Percentiles rank a stretch among this genome's conserved stretches.
phyloP scores from a whole-genome alignment of 1,140 invertebrate genomes.

The Listronotus bonariensis region DNA sequence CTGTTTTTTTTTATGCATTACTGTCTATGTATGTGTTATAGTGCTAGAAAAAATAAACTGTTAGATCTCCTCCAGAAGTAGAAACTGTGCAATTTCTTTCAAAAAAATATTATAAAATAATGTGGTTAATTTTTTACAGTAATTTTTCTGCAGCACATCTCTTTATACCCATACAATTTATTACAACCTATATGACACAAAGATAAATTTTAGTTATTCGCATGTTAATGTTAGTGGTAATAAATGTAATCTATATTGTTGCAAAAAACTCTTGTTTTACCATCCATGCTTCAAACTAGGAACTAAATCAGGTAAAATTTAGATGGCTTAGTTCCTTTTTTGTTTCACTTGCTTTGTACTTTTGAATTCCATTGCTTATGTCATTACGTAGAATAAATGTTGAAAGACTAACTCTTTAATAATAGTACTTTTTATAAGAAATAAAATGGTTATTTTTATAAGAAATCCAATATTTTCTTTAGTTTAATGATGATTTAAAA shows the following conservation, averaged over 20 bases:
- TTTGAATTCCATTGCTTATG: background rate
- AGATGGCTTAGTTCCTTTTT: constrained; percentile 41
- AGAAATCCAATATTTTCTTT: no score
- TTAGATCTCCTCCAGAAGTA: background rate
- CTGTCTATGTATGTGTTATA: constrained; percentile 5
- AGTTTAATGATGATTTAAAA: no score
- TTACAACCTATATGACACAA: background rate
- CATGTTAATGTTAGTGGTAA: constrained; percentile 34
- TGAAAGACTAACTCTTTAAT: no score
- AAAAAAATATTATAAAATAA: no score
- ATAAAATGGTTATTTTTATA: no score
- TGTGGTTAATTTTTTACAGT: no score
- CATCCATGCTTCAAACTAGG: constrained; percentile 55
- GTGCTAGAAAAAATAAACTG: background rate
- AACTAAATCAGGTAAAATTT: constrained; percentile 58
- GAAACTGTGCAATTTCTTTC: no score
- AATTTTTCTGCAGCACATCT: background rate
- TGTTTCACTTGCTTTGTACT: constrained; percentile 11
- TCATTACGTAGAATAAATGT: background rate
- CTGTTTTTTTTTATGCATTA: background rate
- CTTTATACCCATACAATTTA: background rate
- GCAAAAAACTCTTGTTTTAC: constrained; percentile 54
- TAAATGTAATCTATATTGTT: constrained; percentile 51
- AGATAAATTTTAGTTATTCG: background rate
- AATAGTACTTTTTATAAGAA: no score